Conservation (phyloP, 2,797 vertebrate genomes). For the Amniataba percoides region DNA sequence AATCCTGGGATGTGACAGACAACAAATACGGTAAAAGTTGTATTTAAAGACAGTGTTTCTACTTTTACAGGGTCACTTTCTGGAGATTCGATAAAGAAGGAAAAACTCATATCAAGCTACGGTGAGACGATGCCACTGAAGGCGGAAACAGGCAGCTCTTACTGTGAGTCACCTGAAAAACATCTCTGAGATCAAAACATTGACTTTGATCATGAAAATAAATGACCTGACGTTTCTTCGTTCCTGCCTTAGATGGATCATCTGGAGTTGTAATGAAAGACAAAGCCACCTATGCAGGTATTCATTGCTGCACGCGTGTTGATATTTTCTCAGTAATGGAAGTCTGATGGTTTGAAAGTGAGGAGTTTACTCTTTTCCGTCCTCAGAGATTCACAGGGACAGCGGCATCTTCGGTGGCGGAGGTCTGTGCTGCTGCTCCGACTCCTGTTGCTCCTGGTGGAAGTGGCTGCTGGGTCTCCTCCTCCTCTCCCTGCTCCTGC, state of each 20-base stretch:
- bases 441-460: constrained; percentile 95
- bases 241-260: constrained; percentile 78
- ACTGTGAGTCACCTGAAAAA: constrained; percentile 77
- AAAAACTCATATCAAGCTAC: constrained; percentile 87
- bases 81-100: constrained; percentile 93
- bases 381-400: constrained; percentile 83
- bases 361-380: background rate
- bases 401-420: constrained; percentile 74
- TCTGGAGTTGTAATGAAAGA: constrained; percentile 89
- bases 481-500: constrained; percentile 91
- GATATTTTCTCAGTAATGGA: background rate
- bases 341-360: background rate
- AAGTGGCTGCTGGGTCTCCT: constrained; percentile 97
- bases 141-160: constrained; percentile 83
- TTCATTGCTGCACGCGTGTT: background rate
- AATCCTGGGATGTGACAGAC: background rate
- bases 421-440: constrained; percentile 81
- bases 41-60: background rate
- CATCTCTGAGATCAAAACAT: background rate
- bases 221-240: constrained; percentile 5
- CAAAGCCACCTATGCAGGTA: constrained; percentile 93
- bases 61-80: constrained; percentile 85
- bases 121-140: constrained; percentile 85
- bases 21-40: background rate
- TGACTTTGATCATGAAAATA: background rate